Conservation (phyloP, 2,888 invertebrate species). For the Cephus spinipes region DNA sequence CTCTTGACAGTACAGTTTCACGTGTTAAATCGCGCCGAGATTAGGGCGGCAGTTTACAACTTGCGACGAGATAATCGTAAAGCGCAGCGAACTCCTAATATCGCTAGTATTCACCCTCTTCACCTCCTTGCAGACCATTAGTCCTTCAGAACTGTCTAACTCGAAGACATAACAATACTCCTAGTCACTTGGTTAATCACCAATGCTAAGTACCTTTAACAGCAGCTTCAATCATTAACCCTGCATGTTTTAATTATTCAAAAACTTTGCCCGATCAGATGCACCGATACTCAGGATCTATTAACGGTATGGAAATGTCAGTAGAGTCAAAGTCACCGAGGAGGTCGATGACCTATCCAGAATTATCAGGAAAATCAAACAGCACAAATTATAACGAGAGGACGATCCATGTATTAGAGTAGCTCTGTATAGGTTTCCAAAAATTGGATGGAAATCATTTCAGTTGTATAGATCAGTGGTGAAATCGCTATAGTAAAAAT, state of each 20-base stretch:
- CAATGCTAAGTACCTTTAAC: not conserved
- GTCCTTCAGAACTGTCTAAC: slow-evolving; percentile 5
- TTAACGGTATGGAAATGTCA: not conserved
- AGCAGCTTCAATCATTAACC: not conserved
- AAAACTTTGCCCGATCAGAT: not conserved
- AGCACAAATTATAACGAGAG: not conserved
- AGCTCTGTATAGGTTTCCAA: not conserved
- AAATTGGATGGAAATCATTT: not conserved
- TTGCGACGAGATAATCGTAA: not conserved
- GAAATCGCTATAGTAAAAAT: not conserved
- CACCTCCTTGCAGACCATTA: not conserved
- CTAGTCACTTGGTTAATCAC: not conserved
- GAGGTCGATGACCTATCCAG: not conserved
- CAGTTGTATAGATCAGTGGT: not conserved
- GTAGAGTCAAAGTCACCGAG: not conserved
- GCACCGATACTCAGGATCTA: not conserved
- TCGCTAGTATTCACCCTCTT: not conserved
- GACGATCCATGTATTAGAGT: not conserved
- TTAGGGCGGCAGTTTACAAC: slow-evolving; percentile 19
- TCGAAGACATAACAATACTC: not conserved
- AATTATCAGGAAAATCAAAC: not conserved
- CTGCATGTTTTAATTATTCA: not conserved
- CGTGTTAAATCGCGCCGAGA: slow-evolving; percentile 20
- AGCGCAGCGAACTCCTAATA: not conserved
- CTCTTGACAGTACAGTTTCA: slow-evolving; percentile 14